phyloP scores from a whole-genome alignment of 2,113 vertebrate genomes.

The Phalacrocorax brasilianus region DNA sequence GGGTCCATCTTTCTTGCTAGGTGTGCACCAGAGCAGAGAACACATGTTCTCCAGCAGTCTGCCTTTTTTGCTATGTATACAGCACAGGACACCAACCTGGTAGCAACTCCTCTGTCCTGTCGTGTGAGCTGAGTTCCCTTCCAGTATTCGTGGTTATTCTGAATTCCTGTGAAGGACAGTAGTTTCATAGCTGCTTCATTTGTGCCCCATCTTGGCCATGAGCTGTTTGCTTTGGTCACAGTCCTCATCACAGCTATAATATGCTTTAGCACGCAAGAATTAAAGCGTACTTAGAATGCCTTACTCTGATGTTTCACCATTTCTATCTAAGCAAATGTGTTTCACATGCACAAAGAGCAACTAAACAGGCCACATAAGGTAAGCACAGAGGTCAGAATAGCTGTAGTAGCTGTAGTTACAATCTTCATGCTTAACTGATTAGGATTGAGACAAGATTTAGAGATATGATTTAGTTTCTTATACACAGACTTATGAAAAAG shows the following conservation, averaged over 20 bases:
- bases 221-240: background rate
- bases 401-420: background rate
- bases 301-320: background rate
- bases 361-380: background rate
- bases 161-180: background rate
- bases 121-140: background rate
- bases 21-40: background rate
- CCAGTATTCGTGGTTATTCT: background rate
- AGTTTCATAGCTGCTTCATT: background rate
- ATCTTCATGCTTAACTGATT: background rate
- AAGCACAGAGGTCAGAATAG: background rate
- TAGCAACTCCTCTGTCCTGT: background rate
- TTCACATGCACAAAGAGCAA: background rate
- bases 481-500: background rate
- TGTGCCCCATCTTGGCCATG: background rate
- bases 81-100: background rate
- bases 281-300: background rate
- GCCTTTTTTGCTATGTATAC: background rate
- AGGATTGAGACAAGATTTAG: background rate
- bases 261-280: background rate
- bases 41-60: accelerated
- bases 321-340: background rate
- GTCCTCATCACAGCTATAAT: background rate
- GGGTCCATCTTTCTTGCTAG: background rate
- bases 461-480: constrained; percentile 16